Conservation (phyloP, 2,888 invertebrate species). For the Linyphia triangularis region DNA sequence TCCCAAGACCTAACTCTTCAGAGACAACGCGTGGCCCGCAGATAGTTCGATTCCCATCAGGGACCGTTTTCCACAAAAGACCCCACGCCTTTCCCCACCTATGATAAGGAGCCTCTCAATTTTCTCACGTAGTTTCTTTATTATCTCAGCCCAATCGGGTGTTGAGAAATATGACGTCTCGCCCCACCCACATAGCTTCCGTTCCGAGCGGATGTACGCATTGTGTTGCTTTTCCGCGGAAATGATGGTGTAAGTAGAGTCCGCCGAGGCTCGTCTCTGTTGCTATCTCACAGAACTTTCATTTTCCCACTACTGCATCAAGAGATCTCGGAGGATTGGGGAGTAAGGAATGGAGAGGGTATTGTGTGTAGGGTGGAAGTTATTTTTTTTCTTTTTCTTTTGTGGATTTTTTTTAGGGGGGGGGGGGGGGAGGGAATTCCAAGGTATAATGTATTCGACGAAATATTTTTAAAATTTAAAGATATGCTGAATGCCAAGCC, state of each 20-base stretch:
- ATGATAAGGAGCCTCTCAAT: slow-evolving; percentile 54
- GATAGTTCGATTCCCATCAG: slow-evolving; percentile 50
- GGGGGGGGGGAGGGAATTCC: no score
- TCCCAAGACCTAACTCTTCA: background rate
- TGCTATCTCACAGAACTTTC: background rate
- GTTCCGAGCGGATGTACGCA: slow-evolving; percentile 2
- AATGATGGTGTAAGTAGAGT: slow-evolving; percentile 37
- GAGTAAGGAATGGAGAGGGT: background rate
- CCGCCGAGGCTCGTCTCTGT: background rate
- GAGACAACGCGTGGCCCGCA: slow-evolving; percentile 14
- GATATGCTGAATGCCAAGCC: no score
- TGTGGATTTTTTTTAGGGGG: no score
- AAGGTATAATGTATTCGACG: no score
- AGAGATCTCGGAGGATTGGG: slow-evolving; percentile 8
- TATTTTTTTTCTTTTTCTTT: no score
- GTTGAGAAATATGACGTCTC: slow-evolving; percentile 39
- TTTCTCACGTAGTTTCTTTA: slow-evolving; percentile 66
- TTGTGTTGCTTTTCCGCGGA: slow-evolving; percentile 2
- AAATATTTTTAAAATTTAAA: no score
- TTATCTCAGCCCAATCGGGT: slow-evolving; percentile 41
- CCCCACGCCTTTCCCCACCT: background rate
- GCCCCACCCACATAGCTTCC: slow-evolving; percentile 51
- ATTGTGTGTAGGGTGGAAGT: no score
- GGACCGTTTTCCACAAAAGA: slow-evolving; percentile 12
- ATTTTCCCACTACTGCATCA: no score